These are phyloP conservation scores for Pseudachorutes palmiensis DNA, from an alignment of 1,140 invertebrate species.

Conservation along the genomic window DNA sequence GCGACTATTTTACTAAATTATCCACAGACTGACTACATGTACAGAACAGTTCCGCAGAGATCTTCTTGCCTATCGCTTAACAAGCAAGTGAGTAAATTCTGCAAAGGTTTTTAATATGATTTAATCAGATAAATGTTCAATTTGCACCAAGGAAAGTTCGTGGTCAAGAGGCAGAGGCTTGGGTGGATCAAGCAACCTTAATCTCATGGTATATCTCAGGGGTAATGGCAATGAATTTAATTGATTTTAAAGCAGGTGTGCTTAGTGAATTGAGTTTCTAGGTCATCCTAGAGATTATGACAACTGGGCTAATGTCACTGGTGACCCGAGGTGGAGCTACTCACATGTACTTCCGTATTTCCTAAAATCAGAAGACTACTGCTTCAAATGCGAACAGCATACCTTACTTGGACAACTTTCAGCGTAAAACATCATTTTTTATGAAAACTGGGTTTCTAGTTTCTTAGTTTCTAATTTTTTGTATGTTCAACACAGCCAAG, in stretches of 20 bases:
- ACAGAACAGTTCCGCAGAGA: slow-evolving; percentile 53
- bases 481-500: slow-evolving; percentile 20
- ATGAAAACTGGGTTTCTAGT: not conserved
- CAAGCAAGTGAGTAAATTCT: slow-evolving; percentile 15
- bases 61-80: slow-evolving; percentile 49
- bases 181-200: slow-evolving; percentile 50
- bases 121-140: not conserved
- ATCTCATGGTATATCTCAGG: slow-evolving; percentile 53
- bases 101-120: not conserved
- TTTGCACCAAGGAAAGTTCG: slow-evolving; percentile 37
- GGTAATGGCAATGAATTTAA: not conserved
- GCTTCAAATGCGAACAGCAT: slow-evolving; percentile 32
- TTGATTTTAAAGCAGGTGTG: too few relatives aligned
- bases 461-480: slow-evolving; percentile 1
- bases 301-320: slow-evolving; percentile 35
- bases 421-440: slow-evolving; percentile 23
- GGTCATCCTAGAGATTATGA: slow-evolving; percentile 17
- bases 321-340: slow-evolving; percentile 44
- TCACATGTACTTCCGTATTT: slow-evolving; percentile 50
- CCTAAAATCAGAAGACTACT: slow-evolving; percentile 45
- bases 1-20: slow-evolving; percentile 51
- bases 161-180: slow-evolving; percentile 48
- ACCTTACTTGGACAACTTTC: slow-evolving; percentile 27
- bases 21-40: slow-evolving; percentile 58
- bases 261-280: too few relatives aligned